Evolutionary conservation across 2,888 invertebrate species (phyloP).

Genomic region (Melanophora roralis): DNA sequence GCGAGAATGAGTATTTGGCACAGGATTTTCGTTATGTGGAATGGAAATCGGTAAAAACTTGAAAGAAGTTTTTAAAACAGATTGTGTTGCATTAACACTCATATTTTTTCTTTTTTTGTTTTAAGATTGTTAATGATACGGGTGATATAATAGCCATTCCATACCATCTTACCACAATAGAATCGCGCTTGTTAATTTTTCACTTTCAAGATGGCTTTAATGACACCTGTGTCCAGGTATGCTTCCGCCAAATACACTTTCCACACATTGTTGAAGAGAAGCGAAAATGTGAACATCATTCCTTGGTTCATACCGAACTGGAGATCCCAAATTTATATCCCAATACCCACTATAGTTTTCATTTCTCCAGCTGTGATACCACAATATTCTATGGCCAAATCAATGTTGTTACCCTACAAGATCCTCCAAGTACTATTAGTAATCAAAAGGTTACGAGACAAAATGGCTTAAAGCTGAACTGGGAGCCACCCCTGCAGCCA

Average conservation of each 20-base stretch:
- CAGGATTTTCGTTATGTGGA: conserved; percentile 76
- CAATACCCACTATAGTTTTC: conserved; percentile 71
- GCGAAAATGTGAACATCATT: conserved; percentile 69
- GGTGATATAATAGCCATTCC: conserved; percentile 71
- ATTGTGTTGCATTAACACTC: neutral
- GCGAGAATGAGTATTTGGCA: conserved; percentile 73
- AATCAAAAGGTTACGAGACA: conserved; percentile 72
- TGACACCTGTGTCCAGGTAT: conserved; percentile 72
- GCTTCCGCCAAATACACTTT: conserved; percentile 69
- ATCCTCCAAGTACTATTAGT: conserved; percentile 76
- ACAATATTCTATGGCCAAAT: conserved; percentile 72
- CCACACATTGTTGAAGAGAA: conserved; percentile 69
- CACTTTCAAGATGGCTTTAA: conserved; percentile 71
- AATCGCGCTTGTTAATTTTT: conserved; percentile 74
- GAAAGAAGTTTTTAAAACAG: neutral
- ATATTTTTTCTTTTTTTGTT: neutral
- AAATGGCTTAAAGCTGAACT: conserved; percentile 73
- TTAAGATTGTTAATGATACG: conserved; percentile 74
- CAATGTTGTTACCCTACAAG: conserved; percentile 74
- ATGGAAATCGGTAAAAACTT: conserved; percentile 76
- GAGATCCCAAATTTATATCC: conserved; percentile 70
- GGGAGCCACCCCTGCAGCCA: conserved; percentile 75
- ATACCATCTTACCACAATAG: conserved; percentile 71
- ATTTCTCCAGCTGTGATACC: conserved; percentile 72
- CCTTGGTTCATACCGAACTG: conserved; percentile 69